phyloP scores from a whole-genome alignment of 2,113 vertebrate species.

The Corythoichthys intestinalis region DNA sequence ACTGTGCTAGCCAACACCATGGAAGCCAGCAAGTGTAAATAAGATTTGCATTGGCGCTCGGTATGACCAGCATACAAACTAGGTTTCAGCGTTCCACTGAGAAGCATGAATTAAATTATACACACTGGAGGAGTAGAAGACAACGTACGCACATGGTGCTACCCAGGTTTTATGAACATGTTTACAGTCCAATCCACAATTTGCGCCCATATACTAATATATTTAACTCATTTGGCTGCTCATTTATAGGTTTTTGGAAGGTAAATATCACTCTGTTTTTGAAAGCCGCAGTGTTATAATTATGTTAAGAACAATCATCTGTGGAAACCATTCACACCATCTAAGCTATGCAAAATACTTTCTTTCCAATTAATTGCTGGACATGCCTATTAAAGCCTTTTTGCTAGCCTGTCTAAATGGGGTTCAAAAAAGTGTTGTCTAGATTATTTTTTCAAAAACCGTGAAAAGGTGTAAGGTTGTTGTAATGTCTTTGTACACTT shows the following conservation, averaged over 20 bases:
- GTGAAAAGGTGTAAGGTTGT: neutral
- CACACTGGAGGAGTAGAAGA: constrained; percentile 13
- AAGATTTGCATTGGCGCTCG: constrained; percentile 47
- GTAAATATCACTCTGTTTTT: neutral
- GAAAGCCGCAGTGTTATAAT: neutral
- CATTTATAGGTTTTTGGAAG: neutral
- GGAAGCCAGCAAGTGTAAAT: constrained; percentile 46
- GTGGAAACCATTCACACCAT: too few species aligned
- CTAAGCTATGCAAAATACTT: too few species aligned
- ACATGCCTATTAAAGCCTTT: too few species aligned
- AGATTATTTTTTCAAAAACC: constrained; percentile 1
- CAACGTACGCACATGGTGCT: constrained; percentile 17
- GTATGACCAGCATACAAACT: constrained; percentile 50
- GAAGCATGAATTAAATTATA: constrained; percentile 39
- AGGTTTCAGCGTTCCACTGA: constrained; percentile 34
- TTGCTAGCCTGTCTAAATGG: neutral
- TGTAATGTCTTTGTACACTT: neutral
- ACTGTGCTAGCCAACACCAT: constrained; percentile 36
- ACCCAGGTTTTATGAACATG: constrained; percentile 5
- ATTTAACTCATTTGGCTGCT: neutral
- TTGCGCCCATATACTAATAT: neutral
- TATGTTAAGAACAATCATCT: neutral
- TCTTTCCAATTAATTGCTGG: too few species aligned
- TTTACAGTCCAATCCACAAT: neutral
- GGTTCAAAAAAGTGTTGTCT: neutral